Evolutionary conservation across 2,888 invertebrate genomes (phyloP).

Genomic region (Cordilura impudica): DNA sequence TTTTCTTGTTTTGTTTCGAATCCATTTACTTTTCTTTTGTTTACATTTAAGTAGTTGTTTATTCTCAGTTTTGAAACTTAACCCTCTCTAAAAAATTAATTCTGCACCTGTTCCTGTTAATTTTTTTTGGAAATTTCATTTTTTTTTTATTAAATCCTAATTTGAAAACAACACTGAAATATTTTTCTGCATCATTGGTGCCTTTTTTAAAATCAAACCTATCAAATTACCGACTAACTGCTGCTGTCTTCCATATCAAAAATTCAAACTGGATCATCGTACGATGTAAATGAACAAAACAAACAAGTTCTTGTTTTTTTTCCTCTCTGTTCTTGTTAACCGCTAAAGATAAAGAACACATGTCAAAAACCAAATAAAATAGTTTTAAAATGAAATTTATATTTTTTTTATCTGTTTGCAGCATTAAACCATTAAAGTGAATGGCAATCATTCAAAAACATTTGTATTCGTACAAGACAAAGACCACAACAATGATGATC

Average conservation of each 20-base stretch:
- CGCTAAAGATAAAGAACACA: constrained; percentile 10
- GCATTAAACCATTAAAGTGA: constrained; percentile 16
- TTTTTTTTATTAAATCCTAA: not conserved
- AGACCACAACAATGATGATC: not conserved
- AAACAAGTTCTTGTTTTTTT: constrained; percentile 23
- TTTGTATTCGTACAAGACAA: too few relatives aligned
- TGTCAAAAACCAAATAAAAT: constrained; percentile 27
- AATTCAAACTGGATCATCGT: not conserved
- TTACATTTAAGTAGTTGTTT: too few relatives aligned
- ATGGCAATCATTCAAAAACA: constrained; percentile 46
- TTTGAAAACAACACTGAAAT: constrained; percentile 6
- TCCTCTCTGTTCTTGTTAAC: too few relatives aligned
- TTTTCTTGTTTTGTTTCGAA: too few relatives aligned
- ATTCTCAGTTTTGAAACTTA: not conserved
- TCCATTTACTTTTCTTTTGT: too few relatives aligned
- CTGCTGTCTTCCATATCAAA: not conserved
- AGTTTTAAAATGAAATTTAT: constrained; percentile 3
- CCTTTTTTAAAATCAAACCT: constrained; percentile 40
- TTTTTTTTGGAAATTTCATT: not conserved
- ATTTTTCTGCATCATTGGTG: constrained; percentile 46
- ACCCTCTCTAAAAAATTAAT: not conserved
- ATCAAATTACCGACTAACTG: constrained; percentile 51
- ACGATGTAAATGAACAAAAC: not conserved
- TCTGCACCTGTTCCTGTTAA: constrained; percentile 30
- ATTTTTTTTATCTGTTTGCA: constrained; percentile 16